These are phyloP conservation scores for Macropis europaea DNA, from an alignment of 2,888 invertebrate species.

Conservation along the genomic window DNA sequence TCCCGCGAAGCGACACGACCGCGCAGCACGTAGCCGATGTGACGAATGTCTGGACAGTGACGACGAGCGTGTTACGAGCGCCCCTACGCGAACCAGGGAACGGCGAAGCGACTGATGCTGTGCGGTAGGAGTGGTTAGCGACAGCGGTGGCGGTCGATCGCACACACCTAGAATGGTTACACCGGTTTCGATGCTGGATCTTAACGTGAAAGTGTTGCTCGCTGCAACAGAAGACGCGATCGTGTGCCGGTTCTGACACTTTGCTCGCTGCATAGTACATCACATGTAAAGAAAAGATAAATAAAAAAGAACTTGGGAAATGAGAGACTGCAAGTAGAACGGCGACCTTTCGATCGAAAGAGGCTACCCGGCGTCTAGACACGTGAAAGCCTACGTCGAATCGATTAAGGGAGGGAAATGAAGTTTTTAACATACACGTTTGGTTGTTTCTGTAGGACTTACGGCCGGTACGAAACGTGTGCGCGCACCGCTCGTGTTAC, in stretches of 20 bases:
- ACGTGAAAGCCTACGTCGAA: no score
- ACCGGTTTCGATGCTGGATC: slow-evolving; percentile 10
- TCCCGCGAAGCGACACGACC: no score
- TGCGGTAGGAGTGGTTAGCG: slow-evolving; percentile 37
- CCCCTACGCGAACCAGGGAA: slow-evolving; percentile 16
- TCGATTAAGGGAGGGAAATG: background rate
- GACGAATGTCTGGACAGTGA: slow-evolving; percentile 24
- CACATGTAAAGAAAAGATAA: no score
- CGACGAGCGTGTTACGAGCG: slow-evolving; percentile 37
- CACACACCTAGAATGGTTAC: slow-evolving; percentile 8
- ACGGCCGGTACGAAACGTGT: slow-evolving; percentile 1
- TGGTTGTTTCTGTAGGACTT: background rate
- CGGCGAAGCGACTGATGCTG: slow-evolving; percentile 23
- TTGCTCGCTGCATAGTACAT: no score
- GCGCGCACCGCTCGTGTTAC: slow-evolving; percentile 18
- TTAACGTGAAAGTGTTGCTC: background rate
- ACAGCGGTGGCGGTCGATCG: slow-evolving; percentile 37
- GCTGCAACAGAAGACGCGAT: no score
- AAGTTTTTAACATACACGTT: background rate
- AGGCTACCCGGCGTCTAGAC: no score
- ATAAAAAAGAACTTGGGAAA: no score
- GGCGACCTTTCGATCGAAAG: no score
- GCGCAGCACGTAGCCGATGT: background rate
- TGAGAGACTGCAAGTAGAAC: no score
- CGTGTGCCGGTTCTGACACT: no score